phyloP scores from a whole-genome alignment of 2,113 vertebrate genomes.

The Merops nubicus region DNA sequence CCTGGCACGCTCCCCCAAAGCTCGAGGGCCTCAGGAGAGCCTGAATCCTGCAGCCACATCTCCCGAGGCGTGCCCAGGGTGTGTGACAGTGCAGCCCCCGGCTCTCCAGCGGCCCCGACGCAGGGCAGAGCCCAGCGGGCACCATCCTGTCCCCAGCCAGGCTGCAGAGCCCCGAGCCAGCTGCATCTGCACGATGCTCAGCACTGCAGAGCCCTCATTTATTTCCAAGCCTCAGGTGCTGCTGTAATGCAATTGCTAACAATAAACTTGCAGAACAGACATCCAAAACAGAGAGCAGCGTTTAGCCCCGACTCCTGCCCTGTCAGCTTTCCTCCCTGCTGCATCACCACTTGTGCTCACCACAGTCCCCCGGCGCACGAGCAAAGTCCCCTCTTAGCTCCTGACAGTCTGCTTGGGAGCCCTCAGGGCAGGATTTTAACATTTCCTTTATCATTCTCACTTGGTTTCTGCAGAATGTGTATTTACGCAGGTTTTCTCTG shows the following conservation, averaged over 20 bases:
- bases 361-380: fast-evolving
- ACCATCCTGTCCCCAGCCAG: neutral
- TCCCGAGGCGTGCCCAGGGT: neutral
- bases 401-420: neutral
- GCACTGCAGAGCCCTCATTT: neutral
- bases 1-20: neutral
- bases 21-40: neutral
- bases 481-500: neutral
- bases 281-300: neutral
- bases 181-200: fast-evolving
- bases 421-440: neutral
- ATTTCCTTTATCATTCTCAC: neutral
- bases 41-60: fast-evolving
- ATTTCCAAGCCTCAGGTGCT: neutral
- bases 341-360: fast-evolving
- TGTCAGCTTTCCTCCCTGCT: neutral
- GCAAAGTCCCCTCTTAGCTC: neutral
- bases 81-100: fast-evolving
- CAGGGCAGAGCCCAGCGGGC: fast-evolving
- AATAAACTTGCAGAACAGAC: neutral
- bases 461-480: neutral
- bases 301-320: neutral
- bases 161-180: neutral
- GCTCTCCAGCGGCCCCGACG: neutral
- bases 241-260: neutral